phyloP scores from a whole-genome alignment of 2,888 invertebrate species.

The Acronicta leporina region DNA sequence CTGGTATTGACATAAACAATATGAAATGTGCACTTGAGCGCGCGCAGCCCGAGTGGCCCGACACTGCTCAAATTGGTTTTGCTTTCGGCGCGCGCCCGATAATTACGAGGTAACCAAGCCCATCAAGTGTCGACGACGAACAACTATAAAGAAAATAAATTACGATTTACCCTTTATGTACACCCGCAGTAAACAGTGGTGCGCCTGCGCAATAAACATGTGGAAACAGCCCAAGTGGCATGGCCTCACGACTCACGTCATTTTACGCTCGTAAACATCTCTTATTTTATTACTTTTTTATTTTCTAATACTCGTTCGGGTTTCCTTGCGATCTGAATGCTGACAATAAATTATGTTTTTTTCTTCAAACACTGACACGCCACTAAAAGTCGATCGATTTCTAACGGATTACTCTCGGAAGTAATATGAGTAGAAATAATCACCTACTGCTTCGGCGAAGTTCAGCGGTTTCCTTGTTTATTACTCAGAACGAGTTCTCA shows the following conservation, averaged over 20 bases:
- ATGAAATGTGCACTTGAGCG: conserved; percentile 81
- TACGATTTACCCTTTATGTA: conserved; percentile 77
- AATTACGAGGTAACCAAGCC: conserved; percentile 82
- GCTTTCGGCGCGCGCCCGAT: conserved; percentile 84
- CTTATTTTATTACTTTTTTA: conserved; percentile 88
- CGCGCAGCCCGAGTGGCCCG: conserved; percentile 56
- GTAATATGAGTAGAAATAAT: conserved; percentile 85
- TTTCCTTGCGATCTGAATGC: conserved; percentile 86
- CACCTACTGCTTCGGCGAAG: conserved; percentile 83
- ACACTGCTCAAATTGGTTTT: conserved; percentile 77
- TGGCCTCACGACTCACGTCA: conserved; percentile 83
- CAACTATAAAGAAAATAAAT: conserved; percentile 82
- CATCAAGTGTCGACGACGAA: conserved; percentile 75
- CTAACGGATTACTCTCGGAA: conserved; percentile 87
- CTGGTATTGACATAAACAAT: conserved; percentile 82
- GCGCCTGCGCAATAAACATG: conserved; percentile 70
- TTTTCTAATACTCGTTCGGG: conserved; percentile 86
- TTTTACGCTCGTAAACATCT: conserved; percentile 88
- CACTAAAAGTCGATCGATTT: conserved; percentile 88
- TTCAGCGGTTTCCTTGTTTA: conserved; percentile 85
- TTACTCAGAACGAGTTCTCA: conserved; percentile 82
- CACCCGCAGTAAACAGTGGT: conserved; percentile 64
- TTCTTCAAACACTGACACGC: conserved; percentile 87
- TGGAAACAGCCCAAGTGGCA: conserved; percentile 79
- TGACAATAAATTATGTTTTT: conserved; percentile 88